A percentile compares a stretch with the other conserved stretches of the same genome.
These are phyloP conservation scores for Epizoanthus scotinus DNA, from an alignment of 92 coral and sea anemone species.

Conservation along the genomic window DNA sequence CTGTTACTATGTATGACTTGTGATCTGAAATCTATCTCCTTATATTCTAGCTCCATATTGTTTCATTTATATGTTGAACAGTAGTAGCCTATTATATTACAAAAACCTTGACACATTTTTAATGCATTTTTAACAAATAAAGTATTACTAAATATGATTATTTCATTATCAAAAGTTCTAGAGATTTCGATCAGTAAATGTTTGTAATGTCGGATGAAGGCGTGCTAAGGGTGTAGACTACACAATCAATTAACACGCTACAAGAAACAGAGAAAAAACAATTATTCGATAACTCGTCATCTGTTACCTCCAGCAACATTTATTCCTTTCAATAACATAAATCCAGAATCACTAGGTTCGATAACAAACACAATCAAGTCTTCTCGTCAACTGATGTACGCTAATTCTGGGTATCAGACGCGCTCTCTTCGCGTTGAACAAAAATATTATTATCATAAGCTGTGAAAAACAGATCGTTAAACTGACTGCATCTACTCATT, in stretches of 20 bases:
- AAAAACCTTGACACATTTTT: too few species aligned
- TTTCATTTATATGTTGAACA: too few species aligned
- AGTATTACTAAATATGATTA: too few species aligned
- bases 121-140: too few species aligned
- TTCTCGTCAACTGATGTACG: background rate
- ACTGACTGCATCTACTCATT: background rate
- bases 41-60: too few species aligned
- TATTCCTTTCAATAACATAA: background rate
- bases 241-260: background rate
- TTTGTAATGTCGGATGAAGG: background rate
- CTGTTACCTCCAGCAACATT: slow-evolving; percentile 14
- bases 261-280: background rate
- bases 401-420: too few species aligned
- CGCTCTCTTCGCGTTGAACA: background rate
- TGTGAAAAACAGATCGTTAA: background rate
- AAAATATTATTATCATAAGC: background rate
- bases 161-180: background rate
- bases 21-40: too few species aligned
- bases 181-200: background rate
- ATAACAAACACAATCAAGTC: background rate
- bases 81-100: too few species aligned
- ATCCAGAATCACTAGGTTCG: background rate
- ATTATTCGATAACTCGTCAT: background rate
- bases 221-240: background rate
- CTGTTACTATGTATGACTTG: too few species aligned